Evolutionary conservation across 2,113 vertebrate species (phyloP).

Genomic region (Eurystomus gularis): DNA sequence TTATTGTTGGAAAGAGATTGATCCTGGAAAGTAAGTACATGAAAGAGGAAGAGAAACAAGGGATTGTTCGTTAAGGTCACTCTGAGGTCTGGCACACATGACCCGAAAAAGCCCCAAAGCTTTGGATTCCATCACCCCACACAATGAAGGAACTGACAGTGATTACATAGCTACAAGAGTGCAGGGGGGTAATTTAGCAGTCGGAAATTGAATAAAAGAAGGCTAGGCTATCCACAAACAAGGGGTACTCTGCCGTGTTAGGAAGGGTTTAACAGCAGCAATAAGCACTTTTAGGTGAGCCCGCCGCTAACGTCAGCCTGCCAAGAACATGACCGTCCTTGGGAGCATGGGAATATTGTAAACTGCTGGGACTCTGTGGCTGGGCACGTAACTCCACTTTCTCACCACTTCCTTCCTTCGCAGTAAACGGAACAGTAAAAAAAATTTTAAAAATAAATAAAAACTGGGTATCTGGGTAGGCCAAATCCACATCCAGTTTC

Average conservation of each 20-base stretch:
- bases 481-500: neutral
- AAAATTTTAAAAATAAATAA: too few relatives aligned
- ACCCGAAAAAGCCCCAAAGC: slow-evolving; percentile 34
- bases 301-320: neutral
- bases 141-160: neutral
- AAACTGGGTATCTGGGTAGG: neutral
- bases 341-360: neutral
- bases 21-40: slow-evolving; percentile 44
- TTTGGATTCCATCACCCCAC: neutral
- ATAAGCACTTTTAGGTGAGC: neutral
- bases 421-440: neutral
- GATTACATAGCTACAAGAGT: neutral
- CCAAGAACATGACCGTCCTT: neutral
- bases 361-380: neutral
- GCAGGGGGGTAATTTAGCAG: neutral
- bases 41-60: slow-evolving; percentile 47
- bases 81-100: slow-evolving; percentile 48
- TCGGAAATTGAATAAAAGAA: neutral
- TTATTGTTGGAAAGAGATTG: slow-evolving; percentile 51
- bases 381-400: neutral
- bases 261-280: neutral
- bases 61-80: slow-evolving; percentile 45
- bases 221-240: neutral
- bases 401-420: slow-evolving; percentile 43
- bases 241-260: neutral